Percentiles rank a stretch among this genome's conserved stretches.
These are phyloP conservation scores for Trachemys scripta DNA, from an alignment of 2,113 vertebrate genomes.

Conservation along the genomic window DNA sequence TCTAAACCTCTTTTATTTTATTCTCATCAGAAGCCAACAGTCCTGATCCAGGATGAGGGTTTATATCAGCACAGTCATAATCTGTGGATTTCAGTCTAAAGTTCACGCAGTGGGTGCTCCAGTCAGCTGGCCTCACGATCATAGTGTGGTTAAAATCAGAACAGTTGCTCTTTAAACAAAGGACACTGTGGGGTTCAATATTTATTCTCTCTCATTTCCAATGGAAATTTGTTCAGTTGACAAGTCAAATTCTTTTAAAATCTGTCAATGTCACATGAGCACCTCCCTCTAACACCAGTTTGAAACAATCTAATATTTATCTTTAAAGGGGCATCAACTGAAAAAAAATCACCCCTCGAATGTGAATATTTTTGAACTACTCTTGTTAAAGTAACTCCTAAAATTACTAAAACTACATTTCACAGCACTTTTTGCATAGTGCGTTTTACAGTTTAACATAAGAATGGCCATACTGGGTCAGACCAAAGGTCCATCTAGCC, in stretches of 20 bases:
- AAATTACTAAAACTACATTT: not conserved
- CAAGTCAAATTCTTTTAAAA: fast-evolving
- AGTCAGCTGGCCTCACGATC: not conserved
- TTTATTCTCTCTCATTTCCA: not conserved
- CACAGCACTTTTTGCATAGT: not conserved
- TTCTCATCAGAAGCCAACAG: fast-evolving
- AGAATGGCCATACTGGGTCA: too few relatives aligned
- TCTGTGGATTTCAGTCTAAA: not conserved
- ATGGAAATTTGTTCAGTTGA: not conserved
- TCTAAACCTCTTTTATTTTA: not conserved
- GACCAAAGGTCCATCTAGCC: too few relatives aligned
- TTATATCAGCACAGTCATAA: fast-evolving
- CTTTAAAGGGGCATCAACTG: not conserved
- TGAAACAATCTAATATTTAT: not conserved
- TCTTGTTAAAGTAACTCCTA: not conserved
- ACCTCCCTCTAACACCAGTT: not conserved
- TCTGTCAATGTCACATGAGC: not conserved
- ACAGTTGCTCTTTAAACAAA: fast-evolving
- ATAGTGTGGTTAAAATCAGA: fast-evolving
- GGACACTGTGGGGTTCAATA: fast-evolving
- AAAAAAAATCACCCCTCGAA: not conserved
- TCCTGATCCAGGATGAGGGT: not conserved
- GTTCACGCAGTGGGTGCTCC: not conserved
- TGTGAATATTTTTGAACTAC: not conserved
- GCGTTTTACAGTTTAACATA: not conserved